These are phyloP conservation scores for Clostera curtula DNA, from an alignment of 2,888 invertebrate genomes.

Conservation along the genomic window DNA sequence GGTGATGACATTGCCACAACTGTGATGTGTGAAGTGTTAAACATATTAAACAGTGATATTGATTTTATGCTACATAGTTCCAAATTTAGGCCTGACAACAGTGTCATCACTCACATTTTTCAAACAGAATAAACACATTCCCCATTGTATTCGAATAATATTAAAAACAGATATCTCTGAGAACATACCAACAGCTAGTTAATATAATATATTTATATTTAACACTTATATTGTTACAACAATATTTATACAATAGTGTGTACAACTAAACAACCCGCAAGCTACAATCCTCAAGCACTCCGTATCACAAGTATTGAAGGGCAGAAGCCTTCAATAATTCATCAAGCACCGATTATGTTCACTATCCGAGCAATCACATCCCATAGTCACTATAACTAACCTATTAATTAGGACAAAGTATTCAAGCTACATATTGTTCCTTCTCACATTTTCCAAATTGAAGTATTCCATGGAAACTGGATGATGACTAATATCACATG, in stretches of 20 bases:
- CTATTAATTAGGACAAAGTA: slow-evolving; percentile 8
- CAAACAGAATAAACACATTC: slow-evolving; percentile 31
- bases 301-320: slow-evolving; percentile 61
- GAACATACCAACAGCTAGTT: slow-evolving; percentile 48
- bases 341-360: slow-evolving; percentile 39
- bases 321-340: slow-evolving; percentile 45
- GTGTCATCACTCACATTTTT: slow-evolving; percentile 8
- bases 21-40: slow-evolving; percentile 1
- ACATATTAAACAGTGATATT: no score
- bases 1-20: slow-evolving; percentile 5
- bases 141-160: slow-evolving; percentile 57
- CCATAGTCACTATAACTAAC: slow-evolving; percentile 13
- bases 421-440: slow-evolving; percentile 38
- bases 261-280: slow-evolving; percentile 45
- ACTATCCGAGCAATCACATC: slow-evolving; percentile 18
- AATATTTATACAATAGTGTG: slow-evolving; percentile 48
- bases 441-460: no score
- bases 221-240: slow-evolving; percentile 59
- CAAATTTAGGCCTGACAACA: slow-evolving; percentile 2
- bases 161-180: slow-evolving; percentile 59
- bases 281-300: slow-evolving; percentile 30
- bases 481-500: slow-evolving; percentile 36
- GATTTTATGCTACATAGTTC: no score
- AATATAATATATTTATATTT: slow-evolving; percentile 50
- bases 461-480: slow-evolving; percentile 27